Conservation (phyloP, 2,888 invertebrate genomes). For the Ormyrus labotus region DNA sequence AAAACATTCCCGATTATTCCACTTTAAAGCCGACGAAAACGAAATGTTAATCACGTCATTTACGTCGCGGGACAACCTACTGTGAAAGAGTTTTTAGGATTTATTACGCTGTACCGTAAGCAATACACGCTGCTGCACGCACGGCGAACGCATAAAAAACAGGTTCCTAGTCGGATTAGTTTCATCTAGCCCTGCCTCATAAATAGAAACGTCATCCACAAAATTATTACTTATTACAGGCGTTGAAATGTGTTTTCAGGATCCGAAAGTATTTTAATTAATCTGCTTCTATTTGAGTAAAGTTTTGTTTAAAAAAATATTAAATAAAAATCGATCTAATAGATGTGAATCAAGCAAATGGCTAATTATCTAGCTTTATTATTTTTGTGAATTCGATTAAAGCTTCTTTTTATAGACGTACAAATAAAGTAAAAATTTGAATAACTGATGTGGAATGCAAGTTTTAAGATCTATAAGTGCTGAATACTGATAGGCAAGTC, state of each 20-base stretch:
- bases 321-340: not conserved
- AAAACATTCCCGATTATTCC: too few relatives aligned
- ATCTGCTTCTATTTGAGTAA: not conserved
- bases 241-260: not conserved
- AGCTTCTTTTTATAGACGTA: too few relatives aligned
- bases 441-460: too few relatives aligned
- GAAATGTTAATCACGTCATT: conserved; percentile 44
- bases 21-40: conserved; percentile 18
- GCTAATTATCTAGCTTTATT: too few relatives aligned
- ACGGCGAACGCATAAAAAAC: not conserved
- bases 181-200: conserved; percentile 15
- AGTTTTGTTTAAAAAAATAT: not conserved
- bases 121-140: conserved; percentile 3
- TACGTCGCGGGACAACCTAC: conserved; percentile 13
- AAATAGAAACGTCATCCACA: conserved; percentile 17
- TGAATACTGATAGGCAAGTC: conserved; percentile 5
- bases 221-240: conserved; percentile 30
- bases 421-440: too few relatives aligned
- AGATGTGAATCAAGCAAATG: too few relatives aligned
- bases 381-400: too few relatives aligned
- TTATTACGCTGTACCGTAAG: conserved; percentile 35
- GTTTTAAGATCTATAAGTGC: conserved; percentile 1
- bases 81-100: conserved; percentile 32
- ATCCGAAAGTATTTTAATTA: not conserved
- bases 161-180: conserved; percentile 26